Conservation (phyloP, 2,888 invertebrate species). For the Agriopis leucophaearia region DNA sequence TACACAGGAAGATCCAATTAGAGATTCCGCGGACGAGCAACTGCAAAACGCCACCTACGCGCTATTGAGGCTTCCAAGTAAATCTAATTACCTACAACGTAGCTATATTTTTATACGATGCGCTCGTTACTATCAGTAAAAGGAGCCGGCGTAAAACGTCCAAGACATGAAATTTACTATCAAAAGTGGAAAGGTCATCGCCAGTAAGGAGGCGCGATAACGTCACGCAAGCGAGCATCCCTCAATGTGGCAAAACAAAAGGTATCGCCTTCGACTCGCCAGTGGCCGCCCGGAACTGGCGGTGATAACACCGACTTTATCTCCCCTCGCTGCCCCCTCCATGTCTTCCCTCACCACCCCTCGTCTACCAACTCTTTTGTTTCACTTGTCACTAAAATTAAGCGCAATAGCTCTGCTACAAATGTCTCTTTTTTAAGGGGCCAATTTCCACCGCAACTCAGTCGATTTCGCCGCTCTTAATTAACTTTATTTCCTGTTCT, state of each 20-base stretch:
- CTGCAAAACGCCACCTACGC: constrained; percentile 43
- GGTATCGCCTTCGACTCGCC: constrained; percentile 84
- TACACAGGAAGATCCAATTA: constrained; percentile 62
- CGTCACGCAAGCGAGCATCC: constrained; percentile 83
- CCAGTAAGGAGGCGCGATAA: constrained; percentile 73
- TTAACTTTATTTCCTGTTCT: constrained; percentile 87
- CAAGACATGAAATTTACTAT: constrained; percentile 80
- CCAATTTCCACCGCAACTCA: constrained; percentile 86
- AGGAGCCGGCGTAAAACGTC: constrained; percentile 72
- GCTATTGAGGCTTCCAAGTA: constrained; percentile 57
- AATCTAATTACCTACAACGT: constrained; percentile 59
- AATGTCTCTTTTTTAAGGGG: constrained; percentile 85
- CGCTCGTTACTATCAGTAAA: constrained; percentile 45
- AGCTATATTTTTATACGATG: constrained; percentile 44
- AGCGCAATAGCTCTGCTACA: constrained; percentile 85
- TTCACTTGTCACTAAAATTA: constrained; percentile 87
- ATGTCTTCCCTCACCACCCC: constrained; percentile 55
- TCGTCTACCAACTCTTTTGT: constrained; percentile 81
- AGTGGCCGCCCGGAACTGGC: constrained; percentile 78
- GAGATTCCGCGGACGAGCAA: constrained; percentile 49
- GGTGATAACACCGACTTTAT: constrained; percentile 82
- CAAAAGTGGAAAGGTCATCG: constrained; percentile 80
- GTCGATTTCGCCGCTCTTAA: constrained; percentile 86
- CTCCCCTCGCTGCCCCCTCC: constrained; percentile 65
- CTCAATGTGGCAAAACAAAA: constrained; percentile 84